Evolutionary conservation across 2,888 invertebrate genomes (phyloP).

Genomic region (Mamestra brassicae): DNA sequence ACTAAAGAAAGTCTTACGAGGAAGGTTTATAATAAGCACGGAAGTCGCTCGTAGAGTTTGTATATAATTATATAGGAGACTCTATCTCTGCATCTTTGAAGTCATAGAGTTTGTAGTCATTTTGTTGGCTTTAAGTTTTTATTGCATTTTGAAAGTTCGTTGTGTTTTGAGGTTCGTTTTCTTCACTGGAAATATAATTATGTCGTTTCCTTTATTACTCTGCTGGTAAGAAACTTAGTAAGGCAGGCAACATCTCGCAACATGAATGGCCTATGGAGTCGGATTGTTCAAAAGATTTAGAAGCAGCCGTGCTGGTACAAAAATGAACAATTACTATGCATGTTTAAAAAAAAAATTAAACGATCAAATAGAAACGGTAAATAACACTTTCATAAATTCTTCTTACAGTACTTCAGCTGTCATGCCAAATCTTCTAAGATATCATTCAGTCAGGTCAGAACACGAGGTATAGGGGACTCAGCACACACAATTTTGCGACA

Average conservation of each 20-base stretch:
- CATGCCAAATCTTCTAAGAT: too few species aligned
- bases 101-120: conserved; percentile 11
- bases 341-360: too few species aligned
- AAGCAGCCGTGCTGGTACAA: too few species aligned
- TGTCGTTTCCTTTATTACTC: background rate
- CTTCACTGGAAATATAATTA: background rate
- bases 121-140: conserved; percentile 19
- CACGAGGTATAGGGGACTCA: too few species aligned
- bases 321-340: too few species aligned
- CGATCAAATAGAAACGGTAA: too few species aligned
- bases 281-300: too few species aligned
- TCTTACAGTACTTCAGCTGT: too few species aligned
- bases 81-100: conserved; percentile 32
- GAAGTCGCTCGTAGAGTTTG: conserved; percentile 36
- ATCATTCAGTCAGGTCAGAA: too few species aligned
- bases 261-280: too few species aligned
- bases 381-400: too few species aligned
- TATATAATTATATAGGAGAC: conserved; percentile 21
- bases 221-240: background rate
- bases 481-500: too few species aligned
- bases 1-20: conserved; percentile 17
- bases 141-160: conserved; percentile 23
- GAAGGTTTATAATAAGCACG: conserved; percentile 12
- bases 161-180: background rate
- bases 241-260: background rate